Base-by-base conservation (phyloP, 2,113 vertebrate genomes). In the Hydrochoerus hydrochaeris region DNA sequence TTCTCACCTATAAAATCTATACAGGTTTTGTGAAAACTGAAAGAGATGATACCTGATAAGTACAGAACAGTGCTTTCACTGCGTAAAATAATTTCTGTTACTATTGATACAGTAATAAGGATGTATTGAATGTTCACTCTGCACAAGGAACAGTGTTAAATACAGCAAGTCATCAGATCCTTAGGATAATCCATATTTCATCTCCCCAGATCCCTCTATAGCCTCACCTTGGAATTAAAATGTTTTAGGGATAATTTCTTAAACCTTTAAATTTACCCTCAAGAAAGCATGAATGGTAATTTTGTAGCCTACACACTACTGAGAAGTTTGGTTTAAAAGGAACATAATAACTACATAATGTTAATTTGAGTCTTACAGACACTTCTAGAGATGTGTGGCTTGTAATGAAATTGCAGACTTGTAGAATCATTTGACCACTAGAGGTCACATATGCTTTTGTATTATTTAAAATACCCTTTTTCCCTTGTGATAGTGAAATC, bases 401-500 rank as follows among this genome's bases (percentile, higher is more conserved):
- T 89, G 65, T 24, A n/a, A 14, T 91, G 86, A 71, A 95, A 67
- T 86, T 82, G n/a, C 7, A 60, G 32, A 93, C 87, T 65, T 86
- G 19, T 91, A 30, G 71, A 97, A 88, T 71, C 35, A 16, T 86
- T 12, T 97, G 41, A 91, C 95, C 95, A 95, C 95, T 93, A 97
- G 97, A 91, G 97, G 97, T 91, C 97, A 93, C 67, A 58, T 94
- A 81, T 52, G 38, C 85, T 94, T 96, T 92, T 44, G 35, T 94
- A 46, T 91, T 84, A 90, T 35, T 90, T 89, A 65, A 85, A 86
- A 65, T 63, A 52, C 26, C 5, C 63, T 57, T 91, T 65, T 91
- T 77, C 85, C 8, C 8, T 63, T n/a, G 16, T 60, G 54, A 88
- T 46, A 65, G 22, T 52, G 52, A 83, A 85, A 3, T n/a, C 19